Evolutionary conservation across 1,140 invertebrate genomes (phyloP).

Genomic region (Archivesica marissinica): DNA sequence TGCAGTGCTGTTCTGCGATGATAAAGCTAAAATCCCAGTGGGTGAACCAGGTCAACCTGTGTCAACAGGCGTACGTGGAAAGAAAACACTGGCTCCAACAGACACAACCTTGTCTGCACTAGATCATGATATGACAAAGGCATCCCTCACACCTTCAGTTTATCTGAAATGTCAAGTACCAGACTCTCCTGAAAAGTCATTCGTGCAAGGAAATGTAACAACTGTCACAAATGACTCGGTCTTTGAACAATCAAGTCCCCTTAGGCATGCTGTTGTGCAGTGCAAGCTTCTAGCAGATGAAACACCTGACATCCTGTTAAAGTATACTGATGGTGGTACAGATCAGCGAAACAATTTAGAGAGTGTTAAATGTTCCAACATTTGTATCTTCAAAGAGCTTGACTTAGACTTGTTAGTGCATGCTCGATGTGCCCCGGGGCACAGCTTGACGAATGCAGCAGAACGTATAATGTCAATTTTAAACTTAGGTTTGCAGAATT

Average conservation of each 20-base stretch:
- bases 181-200: constrained; percentile 26
- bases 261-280: no score
- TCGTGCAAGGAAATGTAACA: constrained; percentile 22
- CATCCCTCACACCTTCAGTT: constrained; percentile 21
- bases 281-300: no score
- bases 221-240: constrained; percentile 41
- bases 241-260: constrained; percentile 47
- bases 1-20: constrained; percentile 57
- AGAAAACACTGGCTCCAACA: constrained; percentile 18
- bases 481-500: no score
- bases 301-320: no score
- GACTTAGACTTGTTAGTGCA: no score
- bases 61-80: constrained; percentile 56
- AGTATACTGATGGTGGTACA: no score
- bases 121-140: constrained; percentile 54
- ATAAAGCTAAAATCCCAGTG: constrained; percentile 64
- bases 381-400: no score
- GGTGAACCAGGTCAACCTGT: constrained; percentile 55
- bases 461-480: no score
- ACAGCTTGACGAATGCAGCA: no score
- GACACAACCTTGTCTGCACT: neutral
- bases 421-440: no score
- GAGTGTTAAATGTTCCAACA: no score
- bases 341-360: no score
- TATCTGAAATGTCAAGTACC: constrained; percentile 39